Evolutionary conservation across 2,888 invertebrate species (phyloP), one percentile per base, ranked within the genome.

Genomic region (Idaea biselata): DNA sequence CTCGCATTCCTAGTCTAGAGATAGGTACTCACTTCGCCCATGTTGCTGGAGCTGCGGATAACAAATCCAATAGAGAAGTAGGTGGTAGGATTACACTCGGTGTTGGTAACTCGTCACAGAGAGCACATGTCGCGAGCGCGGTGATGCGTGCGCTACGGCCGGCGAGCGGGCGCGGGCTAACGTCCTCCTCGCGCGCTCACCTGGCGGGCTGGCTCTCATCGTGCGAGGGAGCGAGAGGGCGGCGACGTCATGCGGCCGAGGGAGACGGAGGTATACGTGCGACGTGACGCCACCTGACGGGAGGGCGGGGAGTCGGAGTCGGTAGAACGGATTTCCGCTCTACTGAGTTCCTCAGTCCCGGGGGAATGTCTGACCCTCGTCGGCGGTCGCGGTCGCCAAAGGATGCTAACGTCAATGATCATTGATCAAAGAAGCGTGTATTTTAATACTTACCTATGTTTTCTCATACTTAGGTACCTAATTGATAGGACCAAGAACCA

Each of bases 21-120:
- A 69, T 66, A 70, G 68, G 72, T 87, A 91, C 91, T 92, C 80
- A 92, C 91, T 86, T 92, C 91, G 78, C 87, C 84, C 91, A 92
- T 92, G 67, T 75, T 85, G 82, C 77, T 74, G 75, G 72, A 68
- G 76, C 65, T 62, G 68, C 65, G 66, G 67, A 66, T 64, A 71
- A 66, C 73, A 66, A 63, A 67, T 66, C 65, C 66, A 44, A 76
- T 56, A 18, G 56, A 18, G 18, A 44, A 7, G 44, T 44, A 18
- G 18, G 18, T 56, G 14, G 18, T 56, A 44, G 11, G 44, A 80
- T 79, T 79, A 56, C 56, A 56, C 56, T 18, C 4, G 7, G 11
- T 14, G 44, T 44, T 44, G 44, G 1, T 11, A 44, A 18, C 14
- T 18, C 17, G 17, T 56, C 56, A 56, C 56, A 18, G 18, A 7